phyloP scores from a whole-genome alignment of 1,140 invertebrate genomes.

The Agrypnia vestita region DNA sequence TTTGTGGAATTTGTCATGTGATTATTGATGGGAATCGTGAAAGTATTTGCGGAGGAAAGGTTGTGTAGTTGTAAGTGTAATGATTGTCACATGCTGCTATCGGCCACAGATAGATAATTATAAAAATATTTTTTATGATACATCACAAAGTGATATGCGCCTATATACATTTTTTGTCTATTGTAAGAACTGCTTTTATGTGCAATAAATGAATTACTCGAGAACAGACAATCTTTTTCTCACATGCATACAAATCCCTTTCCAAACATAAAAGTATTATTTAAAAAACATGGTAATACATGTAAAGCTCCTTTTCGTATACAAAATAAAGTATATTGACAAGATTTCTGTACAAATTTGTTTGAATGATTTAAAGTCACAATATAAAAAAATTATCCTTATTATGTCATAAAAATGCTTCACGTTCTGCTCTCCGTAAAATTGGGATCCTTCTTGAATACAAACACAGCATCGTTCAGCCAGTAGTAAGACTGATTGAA shows the following conservation, averaged over 20 bases:
- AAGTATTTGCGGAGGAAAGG: constrained; percentile 3
- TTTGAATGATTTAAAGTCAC: too few species aligned
- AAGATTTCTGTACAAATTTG: too few species aligned
- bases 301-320: too few species aligned
- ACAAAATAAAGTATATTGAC: too few species aligned
- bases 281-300: too few species aligned
- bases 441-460: constrained; percentile 70
- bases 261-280: too few species aligned
- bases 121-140: constrained; percentile 61
- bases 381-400: too few species aligned
- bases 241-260: too few species aligned
- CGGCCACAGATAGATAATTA: constrained; percentile 55
- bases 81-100: constrained; percentile 51
- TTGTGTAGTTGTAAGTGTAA: constrained; percentile 41
- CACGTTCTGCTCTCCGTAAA: background rate
- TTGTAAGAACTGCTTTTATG: constrained; percentile 62
- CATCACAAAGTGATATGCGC: constrained; percentile 61
- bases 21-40: constrained; percentile 31
- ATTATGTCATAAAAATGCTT: background rate
- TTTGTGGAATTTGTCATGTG: constrained; percentile 27
- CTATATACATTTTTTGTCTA: constrained; percentile 61
- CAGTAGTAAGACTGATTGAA: constrained; percentile 93
- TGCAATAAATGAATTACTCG: constrained; percentile 57
- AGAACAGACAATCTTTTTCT: too few species aligned
- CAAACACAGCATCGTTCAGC: constrained; percentile 90